A percentile compares a stretch with the other conserved stretches of the same genome.
Evolutionary conservation across 1,140 invertebrate species (phyloP).

Genomic region (Pseudomyrmex gracilis): DNA sequence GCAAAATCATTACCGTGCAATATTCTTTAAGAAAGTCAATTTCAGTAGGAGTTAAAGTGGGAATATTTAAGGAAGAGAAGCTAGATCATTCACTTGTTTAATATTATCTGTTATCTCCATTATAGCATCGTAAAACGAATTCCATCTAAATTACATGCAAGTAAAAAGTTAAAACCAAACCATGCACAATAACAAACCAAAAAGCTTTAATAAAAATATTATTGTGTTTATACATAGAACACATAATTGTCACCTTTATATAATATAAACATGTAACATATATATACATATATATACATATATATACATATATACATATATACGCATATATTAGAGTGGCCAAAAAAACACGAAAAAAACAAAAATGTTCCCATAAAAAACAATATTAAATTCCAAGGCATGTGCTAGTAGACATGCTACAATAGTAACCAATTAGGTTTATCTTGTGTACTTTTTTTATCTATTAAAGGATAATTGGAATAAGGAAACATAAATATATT

Average conservation of each 20-base stretch:
- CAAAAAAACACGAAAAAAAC: slow-evolving; percentile 6
- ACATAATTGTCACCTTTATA: slow-evolving; percentile 10
- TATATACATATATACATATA: too few relatives aligned
- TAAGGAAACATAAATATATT: slow-evolving; percentile 13
- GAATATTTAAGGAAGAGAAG: slow-evolving; percentile 36
- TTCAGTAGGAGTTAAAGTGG: slow-evolving; percentile 40
- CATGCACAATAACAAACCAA: slow-evolving; percentile 1
- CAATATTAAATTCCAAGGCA: slow-evolving; percentile 24
- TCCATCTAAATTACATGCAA: slow-evolving; percentile 46
- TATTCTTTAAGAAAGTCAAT: slow-evolving; percentile 55
- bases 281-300: too few relatives aligned
- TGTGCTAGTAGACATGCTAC: too few relatives aligned
- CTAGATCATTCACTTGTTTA: slow-evolving; percentile 23
- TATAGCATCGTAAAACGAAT: slow-evolving; percentile 46
- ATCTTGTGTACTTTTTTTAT: slow-evolving; percentile 15
- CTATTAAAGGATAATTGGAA: slow-evolving; percentile 7
- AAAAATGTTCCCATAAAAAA: slow-evolving; percentile 12
- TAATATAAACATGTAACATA: slow-evolving; percentile 20
- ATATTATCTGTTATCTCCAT: slow-evolving; percentile 6
- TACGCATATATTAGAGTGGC: too few relatives aligned
- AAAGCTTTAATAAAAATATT: slow-evolving; percentile 26
- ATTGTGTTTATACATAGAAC: slow-evolving; percentile 19
- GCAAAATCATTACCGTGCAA: slow-evolving; percentile 42
- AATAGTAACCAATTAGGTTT: slow-evolving; percentile 17
- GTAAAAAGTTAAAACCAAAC: slow-evolving; percentile 12